These are phyloP conservation scores for Idaea dimidiata DNA, from an alignment of 2,888 invertebrate genomes.

Conservation along the genomic window DNA sequence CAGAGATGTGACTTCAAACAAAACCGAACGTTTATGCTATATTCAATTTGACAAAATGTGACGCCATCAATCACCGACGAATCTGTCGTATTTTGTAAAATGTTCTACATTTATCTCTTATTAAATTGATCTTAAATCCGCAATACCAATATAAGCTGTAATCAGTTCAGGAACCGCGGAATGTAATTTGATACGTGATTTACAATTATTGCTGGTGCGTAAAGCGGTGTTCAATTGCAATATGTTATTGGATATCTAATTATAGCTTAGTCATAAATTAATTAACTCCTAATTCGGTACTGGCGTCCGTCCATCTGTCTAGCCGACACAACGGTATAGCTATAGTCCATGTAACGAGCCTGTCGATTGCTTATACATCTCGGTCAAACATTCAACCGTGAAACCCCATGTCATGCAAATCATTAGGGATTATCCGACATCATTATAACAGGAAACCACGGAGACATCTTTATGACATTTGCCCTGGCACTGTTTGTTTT, in stretches of 20 bases:
- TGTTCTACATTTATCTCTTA: not conserved
- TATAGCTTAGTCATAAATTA: conserved; percentile 65
- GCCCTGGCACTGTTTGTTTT: no score
- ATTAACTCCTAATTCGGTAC: conserved; percentile 67
- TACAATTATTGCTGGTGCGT: conserved; percentile 41
- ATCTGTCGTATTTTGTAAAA: not conserved
- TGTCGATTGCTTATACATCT: conserved; percentile 36
- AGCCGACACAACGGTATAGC: conserved; percentile 25
- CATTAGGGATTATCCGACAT: conserved; percentile 2
- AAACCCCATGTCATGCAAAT: conserved; percentile 30
- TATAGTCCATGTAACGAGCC: conserved; percentile 12
- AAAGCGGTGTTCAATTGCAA: conserved; percentile 45
- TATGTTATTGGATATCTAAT: conserved; percentile 61
- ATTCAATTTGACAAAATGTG: not conserved
- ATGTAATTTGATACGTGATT: conserved; percentile 35
- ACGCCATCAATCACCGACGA: not conserved
- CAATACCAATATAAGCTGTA: conserved; percentile 8
- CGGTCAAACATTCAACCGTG: conserved; percentile 35
- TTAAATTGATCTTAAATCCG: conserved; percentile 5
- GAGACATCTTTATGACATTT: not conserved
- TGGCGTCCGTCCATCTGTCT: conserved; percentile 51
- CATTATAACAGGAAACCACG: conserved; percentile 5
- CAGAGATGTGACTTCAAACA: no score
- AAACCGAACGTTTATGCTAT: not conserved
- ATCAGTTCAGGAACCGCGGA: conserved; percentile 21